Evolutionary conservation across 2,113 vertebrate species (phyloP), one percentile per base, ranked within the genome.

Genomic region (Nerophis ophidion): DNA sequence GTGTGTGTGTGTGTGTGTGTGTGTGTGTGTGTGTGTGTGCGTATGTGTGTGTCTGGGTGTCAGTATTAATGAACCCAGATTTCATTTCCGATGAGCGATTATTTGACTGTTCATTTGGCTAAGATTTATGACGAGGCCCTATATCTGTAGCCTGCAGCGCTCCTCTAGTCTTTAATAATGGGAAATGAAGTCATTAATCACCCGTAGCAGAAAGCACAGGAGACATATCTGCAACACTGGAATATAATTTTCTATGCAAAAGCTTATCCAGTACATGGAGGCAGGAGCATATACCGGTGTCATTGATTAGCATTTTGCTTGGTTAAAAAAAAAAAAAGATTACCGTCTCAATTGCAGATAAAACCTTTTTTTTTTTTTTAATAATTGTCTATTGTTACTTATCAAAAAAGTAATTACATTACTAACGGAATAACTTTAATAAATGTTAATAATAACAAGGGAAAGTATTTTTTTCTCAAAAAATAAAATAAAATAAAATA

Each of bases 151-250:
- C 93, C 93, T 92, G 92, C 94, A 96, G 93, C 90, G 87, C 91
- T 91, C 90, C 91, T 92, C 92, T 93, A 93, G 92, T 95, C 93
- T 94, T 96, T 95, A 95, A 97, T 96, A 96, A 96, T 79, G 93
- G 93, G 92, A 94, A 94, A 97, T 95, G 93, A 96, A 93, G 91
- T 93, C 93, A 97, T 96, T 95, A 96, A 96, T 97, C 94, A 95
- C 92, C 90, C 91, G 93, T 93, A 94, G 92, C 92, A 91, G 90
- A 91, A 92, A 93, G 92, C 93, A 67, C 52, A 9, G 90, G 90
- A 61, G 66, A 68, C 61, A 65, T 55, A 65, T 82, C 77, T 82
- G 70, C 66, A 78, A 72, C 61, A 70, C 16, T 55, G 65, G 59
- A 57, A 70, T 66, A 74, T 72, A 63, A 59, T 42, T 63, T 62